Percentiles rank a stretch among this genome's conserved stretches.
These are phyloP conservation scores for Epirrhoe alternata DNA, from an alignment of 2,888 invertebrate species.

Conservation along the genomic window DNA sequence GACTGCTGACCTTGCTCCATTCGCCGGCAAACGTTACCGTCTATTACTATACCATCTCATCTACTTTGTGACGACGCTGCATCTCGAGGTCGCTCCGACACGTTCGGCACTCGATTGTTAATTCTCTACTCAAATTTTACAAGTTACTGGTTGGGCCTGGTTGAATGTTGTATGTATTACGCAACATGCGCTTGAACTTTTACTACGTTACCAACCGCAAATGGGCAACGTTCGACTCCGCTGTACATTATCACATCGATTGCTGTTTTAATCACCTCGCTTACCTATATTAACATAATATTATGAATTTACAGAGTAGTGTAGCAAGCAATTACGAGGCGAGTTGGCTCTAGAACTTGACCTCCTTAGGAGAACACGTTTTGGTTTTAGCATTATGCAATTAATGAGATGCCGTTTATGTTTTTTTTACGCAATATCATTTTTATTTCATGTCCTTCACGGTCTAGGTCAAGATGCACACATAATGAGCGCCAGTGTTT, in stretches of 20 bases:
- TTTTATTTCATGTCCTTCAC: constrained; percentile 52
- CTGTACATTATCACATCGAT: constrained; percentile 39
- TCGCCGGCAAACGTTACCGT: constrained; percentile 58
- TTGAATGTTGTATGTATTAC: constrained; percentile 56
- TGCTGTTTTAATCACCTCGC: constrained; percentile 47
- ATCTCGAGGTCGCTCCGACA: constrained; percentile 60
- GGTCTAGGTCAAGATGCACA: constrained; percentile 54
- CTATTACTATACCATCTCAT: constrained; percentile 60
- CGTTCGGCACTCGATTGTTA: constrained; percentile 64
- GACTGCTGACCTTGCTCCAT: constrained; percentile 67
- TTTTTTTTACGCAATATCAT: constrained; percentile 59
- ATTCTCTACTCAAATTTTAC: constrained; percentile 52
- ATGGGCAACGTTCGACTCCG: constrained; percentile 27
- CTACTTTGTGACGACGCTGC: constrained; percentile 60
- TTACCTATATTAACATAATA: constrained; percentile 52
- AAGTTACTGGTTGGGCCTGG: constrained; percentile 19
- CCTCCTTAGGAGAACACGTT: constrained; percentile 72
- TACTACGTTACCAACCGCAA: constrained; percentile 38
- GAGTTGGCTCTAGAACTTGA: constrained; percentile 72
- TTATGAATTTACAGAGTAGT: constrained; percentile 55
- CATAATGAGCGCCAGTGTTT: constrained; percentile 35
- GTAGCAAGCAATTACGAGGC: constrained; percentile 56
- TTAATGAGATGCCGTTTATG: constrained; percentile 57
- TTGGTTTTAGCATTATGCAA: constrained; percentile 67
- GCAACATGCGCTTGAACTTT: constrained; percentile 48